Conservation (phyloP, 2,797 vertebrate genomes). For the Acipenser ruthenus region DNA sequence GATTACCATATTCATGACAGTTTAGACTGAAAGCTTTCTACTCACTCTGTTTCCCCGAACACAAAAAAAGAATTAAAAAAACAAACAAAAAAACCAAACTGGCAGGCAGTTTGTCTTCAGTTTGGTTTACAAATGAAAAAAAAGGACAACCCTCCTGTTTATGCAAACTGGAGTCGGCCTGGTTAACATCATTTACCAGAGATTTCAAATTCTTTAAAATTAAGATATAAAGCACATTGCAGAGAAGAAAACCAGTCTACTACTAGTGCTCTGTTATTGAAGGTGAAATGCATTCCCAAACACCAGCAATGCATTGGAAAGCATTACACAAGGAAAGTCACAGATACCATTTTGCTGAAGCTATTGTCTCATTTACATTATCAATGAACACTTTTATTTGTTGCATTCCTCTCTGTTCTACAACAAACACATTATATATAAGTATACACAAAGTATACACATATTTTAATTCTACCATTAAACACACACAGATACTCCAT, state of each 20-base stretch:
- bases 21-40: slow-evolving; percentile 63
- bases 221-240: background rate
- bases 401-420: too few species aligned
- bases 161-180: slow-evolving; percentile 62
- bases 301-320: background rate
- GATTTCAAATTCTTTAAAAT: slow-evolving; percentile 35
- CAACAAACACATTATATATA: too few species aligned
- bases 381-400: too few species aligned
- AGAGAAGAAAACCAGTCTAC: too few species aligned
- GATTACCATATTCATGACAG: slow-evolving; percentile 84
- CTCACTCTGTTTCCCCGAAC: slow-evolving; percentile 56
- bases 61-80: slow-evolving; percentile 67
- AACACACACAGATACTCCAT: too few species aligned
- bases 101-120: slow-evolving; percentile 71
- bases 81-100: slow-evolving; percentile 46
- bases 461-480: too few species aligned
- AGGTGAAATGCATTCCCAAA: background rate
- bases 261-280: background rate
- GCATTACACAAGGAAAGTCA: background rate
- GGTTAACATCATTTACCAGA: slow-evolving; percentile 40
- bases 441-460: too few species aligned
- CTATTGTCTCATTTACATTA: too few species aligned
- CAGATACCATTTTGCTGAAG: background rate
- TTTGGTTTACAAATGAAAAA: slow-evolving; percentile 59
- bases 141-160: slow-evolving; percentile 57